Percentiles rank a stretch among this genome's conserved stretches.
These are phyloP conservation scores for Drosophila meridiana DNA, from an alignment of 2,888 invertebrate genomes.

Conservation along the genomic window DNA sequence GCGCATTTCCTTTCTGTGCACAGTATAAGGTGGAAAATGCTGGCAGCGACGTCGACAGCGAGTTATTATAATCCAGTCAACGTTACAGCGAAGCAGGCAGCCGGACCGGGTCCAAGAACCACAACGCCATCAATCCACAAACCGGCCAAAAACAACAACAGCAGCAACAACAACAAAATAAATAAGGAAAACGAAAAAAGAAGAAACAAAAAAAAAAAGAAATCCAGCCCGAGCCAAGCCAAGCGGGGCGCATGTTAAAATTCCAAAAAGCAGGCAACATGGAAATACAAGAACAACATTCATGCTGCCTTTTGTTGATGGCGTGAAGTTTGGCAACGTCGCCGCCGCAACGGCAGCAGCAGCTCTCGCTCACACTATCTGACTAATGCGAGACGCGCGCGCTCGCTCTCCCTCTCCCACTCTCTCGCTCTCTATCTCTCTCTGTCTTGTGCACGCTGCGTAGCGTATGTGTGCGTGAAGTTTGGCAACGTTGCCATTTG, in stretches of 20 bases:
- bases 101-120: slow-evolving; percentile 58
- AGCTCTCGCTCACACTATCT: slow-evolving; percentile 28
- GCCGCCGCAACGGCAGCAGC: slow-evolving; percentile 26
- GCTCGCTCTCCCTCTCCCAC: slow-evolving; percentile 25
- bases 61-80: slow-evolving; percentile 78
- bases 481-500: slow-evolving; percentile 61
- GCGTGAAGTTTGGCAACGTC: slow-evolving; percentile 72
- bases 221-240: slow-evolving; percentile 55
- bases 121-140: slow-evolving; percentile 63
- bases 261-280: slow-evolving; percentile 69
- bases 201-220: slow-evolving; percentile 27
- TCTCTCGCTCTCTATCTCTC: slow-evolving; percentile 30
- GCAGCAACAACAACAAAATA: slow-evolving; percentile 5
- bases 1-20: slow-evolving; percentile 66
- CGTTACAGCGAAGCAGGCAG: slow-evolving; percentile 47
- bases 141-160: slow-evolving; percentile 53
- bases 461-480: slow-evolving; percentile 56
- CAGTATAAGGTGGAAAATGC: slow-evolving; percentile 71
- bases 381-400: slow-evolving; percentile 11
- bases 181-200: slow-evolving; percentile 8
- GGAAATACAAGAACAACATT: slow-evolving; percentile 78
- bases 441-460: slow-evolving; percentile 39
- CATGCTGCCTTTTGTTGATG: slow-evolving; percentile 64
- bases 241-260: slow-evolving; percentile 75
- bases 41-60: slow-evolving; percentile 55